Base-by-base conservation (phyloP, 2,888 invertebrate species). In the Beris chalybata region DNA sequence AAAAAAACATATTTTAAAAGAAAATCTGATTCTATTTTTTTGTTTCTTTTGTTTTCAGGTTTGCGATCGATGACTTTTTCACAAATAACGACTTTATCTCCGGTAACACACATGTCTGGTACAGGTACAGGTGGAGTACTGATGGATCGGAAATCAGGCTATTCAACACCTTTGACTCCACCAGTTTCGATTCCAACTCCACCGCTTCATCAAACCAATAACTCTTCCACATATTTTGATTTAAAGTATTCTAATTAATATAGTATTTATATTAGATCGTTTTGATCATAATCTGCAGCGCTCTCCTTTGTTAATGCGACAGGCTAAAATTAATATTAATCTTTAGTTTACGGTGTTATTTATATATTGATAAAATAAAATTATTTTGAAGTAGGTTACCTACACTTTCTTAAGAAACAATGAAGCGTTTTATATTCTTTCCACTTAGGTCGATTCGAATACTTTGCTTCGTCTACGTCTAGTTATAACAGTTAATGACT, bases 71-170 rank as follows among this genome's bases (percentile, higher is more conserved):
- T 79, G 75, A 73, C 78, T 65, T 66, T 77, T 47, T 71, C 74
- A 56, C 78, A 78, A 70, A 77, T 78, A 70, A 66, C 73, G n/a
- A 48, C 56, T 11, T 47, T 70, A 31, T 66, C 71, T n/a, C 67
- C 72, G 13, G 71, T 71, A 67, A 71, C 74, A 13, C 69, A 73
- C n/a, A 72, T 71, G 43, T 53, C 70, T 43, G 73, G 73, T 54
- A 73, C 73, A 52, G 70, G 74, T 32, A n/a, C 47, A 13, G 32
- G 54, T n/a, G 66, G 61, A 38, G 70, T 58, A 29, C 73, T 78
- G 43, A 74, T 79, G 64, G 79, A 79, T 70, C 75, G 77, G n/a
- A 79, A 79, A 72, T 75, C 79, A 48, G 74, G 74, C 61, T 79
- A 76, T 71, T 73, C 77, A 71, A 73, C 76, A 59, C 73, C 79